A percentile compares a stretch with the other conserved stretches of the same genome.
phyloP scores from a whole-genome alignment of 1,140 invertebrate genomes.

The Drosophila rhopaloa region DNA sequence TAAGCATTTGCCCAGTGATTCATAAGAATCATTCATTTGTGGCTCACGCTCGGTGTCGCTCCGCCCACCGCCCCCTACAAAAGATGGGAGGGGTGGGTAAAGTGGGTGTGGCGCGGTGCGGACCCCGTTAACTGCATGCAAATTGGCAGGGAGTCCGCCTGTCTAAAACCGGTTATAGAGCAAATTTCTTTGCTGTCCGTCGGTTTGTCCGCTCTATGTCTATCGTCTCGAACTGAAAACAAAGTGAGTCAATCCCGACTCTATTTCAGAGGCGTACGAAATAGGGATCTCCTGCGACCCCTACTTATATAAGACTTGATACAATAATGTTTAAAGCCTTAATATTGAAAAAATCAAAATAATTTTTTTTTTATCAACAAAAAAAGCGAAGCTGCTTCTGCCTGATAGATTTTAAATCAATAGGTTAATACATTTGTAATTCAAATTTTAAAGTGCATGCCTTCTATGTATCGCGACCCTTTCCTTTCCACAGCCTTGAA shows the following conservation, averaged over 20 bases:
- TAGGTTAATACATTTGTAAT: no score
- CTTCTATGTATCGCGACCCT: background rate
- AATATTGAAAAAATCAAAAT: no score
- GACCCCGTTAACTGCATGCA: slow-evolving; percentile 64
- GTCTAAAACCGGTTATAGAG: slow-evolving; percentile 56
- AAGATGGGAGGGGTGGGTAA: slow-evolving; percentile 35
- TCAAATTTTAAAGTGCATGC: no score
- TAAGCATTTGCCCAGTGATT: slow-evolving; percentile 68
- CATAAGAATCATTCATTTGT: slow-evolving; percentile 73
- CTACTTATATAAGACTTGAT: background rate
- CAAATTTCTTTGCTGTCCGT: slow-evolving; percentile 31
- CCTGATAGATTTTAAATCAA: no score
- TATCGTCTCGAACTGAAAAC: slow-evolving; percentile 16
- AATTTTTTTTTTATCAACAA: no score
- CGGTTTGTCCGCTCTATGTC: slow-evolving; percentile 9
- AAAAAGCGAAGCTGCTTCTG: no score
- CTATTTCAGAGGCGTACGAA: background rate
- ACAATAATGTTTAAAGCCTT: no score
- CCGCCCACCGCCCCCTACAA: slow-evolving; percentile 18
- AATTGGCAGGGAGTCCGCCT: slow-evolving; percentile 39
- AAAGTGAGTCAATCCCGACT: slow-evolving; percentile 46
- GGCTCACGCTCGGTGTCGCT: slow-evolving; percentile 51
- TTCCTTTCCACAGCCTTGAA: slow-evolving; percentile 17
- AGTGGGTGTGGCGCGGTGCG: slow-evolving; percentile 12
- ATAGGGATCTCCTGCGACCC: background rate